phyloP scores from a whole-genome alignment of 1,140 invertebrate genomes.

The Mycetomoellerius zeteki region DNA sequence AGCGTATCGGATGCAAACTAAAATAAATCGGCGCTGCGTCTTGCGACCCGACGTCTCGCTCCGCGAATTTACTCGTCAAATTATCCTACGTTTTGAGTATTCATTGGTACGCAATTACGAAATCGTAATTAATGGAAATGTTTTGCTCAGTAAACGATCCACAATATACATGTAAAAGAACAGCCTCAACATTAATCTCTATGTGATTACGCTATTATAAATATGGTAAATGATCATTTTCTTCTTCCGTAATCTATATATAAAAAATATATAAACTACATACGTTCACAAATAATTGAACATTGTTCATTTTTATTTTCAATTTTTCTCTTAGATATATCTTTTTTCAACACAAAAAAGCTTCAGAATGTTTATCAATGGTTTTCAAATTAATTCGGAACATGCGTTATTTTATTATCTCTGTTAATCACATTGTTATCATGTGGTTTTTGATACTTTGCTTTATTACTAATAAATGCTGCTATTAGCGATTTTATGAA shows the following conservation, averaged over 20 bases:
- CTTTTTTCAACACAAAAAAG: not conserved
- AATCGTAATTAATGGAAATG: not conserved
- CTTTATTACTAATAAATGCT: not conserved
- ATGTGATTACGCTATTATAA: not conserved
- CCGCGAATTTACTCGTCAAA: slow-evolving; percentile 18
- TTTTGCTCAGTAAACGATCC: not conserved
- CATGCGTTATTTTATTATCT: not conserved
- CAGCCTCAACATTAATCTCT: not conserved
- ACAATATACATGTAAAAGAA: not conserved
- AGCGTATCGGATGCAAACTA: slow-evolving; percentile 68
- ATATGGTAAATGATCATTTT: not conserved
- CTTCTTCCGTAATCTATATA: not conserved
- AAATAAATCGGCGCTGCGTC: slow-evolving; percentile 73
- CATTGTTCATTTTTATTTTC: not conserved
- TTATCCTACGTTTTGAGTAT: slow-evolving; percentile 29
- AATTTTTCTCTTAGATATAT: not conserved
- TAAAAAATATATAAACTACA: no score
- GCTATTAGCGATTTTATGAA: not conserved
- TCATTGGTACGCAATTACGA: not conserved
- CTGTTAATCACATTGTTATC: not conserved
- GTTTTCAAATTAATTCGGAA: not conserved
- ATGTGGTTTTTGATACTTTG: not conserved
- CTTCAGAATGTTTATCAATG: not conserved
- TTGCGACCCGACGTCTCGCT: slow-evolving; percentile 29
- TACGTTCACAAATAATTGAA: no score